Evolutionary conservation across 2,888 invertebrate genomes (phyloP), one percentile per base, ranked within the genome.

Genomic region (Drosophila limbata): DNA sequence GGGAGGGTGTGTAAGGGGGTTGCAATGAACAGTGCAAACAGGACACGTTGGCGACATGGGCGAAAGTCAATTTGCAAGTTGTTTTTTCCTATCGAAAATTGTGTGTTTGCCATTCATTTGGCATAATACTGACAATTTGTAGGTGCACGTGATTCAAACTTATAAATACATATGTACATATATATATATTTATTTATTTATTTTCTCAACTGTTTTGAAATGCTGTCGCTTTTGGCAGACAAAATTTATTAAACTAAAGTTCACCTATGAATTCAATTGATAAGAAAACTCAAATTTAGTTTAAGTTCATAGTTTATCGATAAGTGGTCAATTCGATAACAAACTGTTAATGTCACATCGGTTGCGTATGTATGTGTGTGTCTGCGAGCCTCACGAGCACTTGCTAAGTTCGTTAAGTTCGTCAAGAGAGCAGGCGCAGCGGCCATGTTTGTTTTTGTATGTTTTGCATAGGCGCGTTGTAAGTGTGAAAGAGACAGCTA

Each of bases 51-150:
- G 62, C 70, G 47, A 53, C 71, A 71, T 59, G 53, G 44, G 52
- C 48, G 42, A 53, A 66, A 52, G 56, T 65, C 47, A 72, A 72
- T 72, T 72, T 61, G 61, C 70, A 70, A 69, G 52, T 50, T 69
- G 51, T 61, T 31, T 42, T 51, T 61, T 51, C 25, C 60, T 44
- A 51, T 61, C 51, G n/a, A 59, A 31, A 28, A 35, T 52, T 28
- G 31, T 65, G 35, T 63, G 39, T 44, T 51, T 37, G 59, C 10
- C 37, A 51, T 45, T 15, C 15, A 39, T 37, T 61, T 53, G 33
- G 6, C 31, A 31, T 39, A 66, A 33, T 40, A 40, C 13, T 40
- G 10, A 4, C 6, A 19, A 52, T 28, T 40, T 51, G 13, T 11
- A 11, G 35, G 13, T 57, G 37, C 57, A 57, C 45, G 57, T 57